Percentiles rank a stretch among this genome's conserved stretches.
phyloP scores from a whole-genome alignment of 2,113 vertebrate genomes.

The Microcebus lehilahytsara region DNA sequence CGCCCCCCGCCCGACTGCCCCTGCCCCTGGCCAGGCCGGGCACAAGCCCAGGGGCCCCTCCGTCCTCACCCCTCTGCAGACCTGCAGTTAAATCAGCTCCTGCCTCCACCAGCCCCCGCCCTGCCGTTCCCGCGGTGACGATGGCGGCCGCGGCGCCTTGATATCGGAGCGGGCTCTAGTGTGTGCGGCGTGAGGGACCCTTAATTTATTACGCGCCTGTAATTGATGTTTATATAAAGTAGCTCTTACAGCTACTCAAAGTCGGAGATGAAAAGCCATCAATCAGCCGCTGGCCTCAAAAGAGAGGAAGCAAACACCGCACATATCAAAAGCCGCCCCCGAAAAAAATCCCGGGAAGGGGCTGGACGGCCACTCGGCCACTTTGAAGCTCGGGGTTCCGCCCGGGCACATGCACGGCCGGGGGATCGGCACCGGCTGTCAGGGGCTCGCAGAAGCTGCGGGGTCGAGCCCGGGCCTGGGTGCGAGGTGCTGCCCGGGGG shows the following conservation, averaged over 20 bases:
- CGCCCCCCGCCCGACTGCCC: background rate
- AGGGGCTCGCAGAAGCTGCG: background rate
- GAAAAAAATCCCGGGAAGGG: constrained; percentile 56
- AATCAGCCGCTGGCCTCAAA: constrained; percentile 85
- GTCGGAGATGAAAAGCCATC: constrained; percentile 85
- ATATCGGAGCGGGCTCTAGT: constrained; percentile 82
- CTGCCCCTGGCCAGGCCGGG: accelerated
- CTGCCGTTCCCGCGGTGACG: constrained; percentile 73
- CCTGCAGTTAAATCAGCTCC: constrained; percentile 76
- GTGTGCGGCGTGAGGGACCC: constrained; percentile 78
- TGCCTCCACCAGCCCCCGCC: constrained; percentile 68
- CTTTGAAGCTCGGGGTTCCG: constrained; percentile 46
- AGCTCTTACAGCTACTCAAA: constrained; percentile 86
- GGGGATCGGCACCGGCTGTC: background rate
- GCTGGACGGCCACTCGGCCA: constrained; percentile 1
- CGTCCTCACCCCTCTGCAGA: background rate
- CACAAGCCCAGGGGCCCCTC: accelerated
- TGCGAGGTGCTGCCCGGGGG: accelerated
- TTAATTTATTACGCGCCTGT: constrained; percentile 85
- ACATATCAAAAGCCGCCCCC: constrained; percentile 47
- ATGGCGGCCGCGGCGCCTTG: constrained; percentile 66
- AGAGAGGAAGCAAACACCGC: constrained; percentile 71
- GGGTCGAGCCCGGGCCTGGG: accelerated
- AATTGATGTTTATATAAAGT: constrained; percentile 88
- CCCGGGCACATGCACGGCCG: background rate